phyloP scores from a whole-genome alignment of 2,113 vertebrate species.

The Chlorodrepanis virens region DNA sequence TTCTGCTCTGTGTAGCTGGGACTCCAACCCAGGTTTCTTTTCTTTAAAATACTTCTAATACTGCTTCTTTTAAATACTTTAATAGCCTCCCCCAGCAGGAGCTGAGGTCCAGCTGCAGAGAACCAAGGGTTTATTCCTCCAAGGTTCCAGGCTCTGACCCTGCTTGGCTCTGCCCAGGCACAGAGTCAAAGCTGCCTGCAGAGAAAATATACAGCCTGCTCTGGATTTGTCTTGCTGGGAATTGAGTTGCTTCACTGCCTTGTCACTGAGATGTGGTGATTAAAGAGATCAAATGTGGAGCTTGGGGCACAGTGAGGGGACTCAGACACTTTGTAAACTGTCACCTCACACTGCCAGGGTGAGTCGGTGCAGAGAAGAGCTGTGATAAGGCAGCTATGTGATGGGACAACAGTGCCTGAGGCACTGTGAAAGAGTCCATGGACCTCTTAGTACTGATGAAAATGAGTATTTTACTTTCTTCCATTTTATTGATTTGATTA shows the following conservation, averaged over 20 bases:
- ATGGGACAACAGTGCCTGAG: not conserved
- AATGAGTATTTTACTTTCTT: not conserved
- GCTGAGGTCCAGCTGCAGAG: not conserved
- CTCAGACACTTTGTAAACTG: not conserved
- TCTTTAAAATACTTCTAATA: not conserved
- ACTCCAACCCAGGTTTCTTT: not conserved
- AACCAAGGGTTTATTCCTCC: not conserved
- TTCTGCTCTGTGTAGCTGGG: not conserved
- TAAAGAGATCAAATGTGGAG: not conserved
- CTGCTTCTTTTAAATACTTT: not conserved
- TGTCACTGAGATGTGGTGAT: not conserved
- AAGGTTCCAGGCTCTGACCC: not conserved
- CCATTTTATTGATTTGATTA: not conserved
- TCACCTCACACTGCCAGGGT: not conserved
- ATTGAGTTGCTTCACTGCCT: not conserved
- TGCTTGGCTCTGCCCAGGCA: not conserved
- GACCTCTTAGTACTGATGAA: not conserved
- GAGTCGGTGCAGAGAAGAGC: not conserved
- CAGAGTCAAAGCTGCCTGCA: not conserved
- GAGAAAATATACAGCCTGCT: constrained; percentile 18
- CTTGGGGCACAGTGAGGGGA: constrained; percentile 1
- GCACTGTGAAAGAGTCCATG: not conserved
- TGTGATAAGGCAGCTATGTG: constrained; percentile 18
- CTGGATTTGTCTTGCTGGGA: constrained; percentile 10
- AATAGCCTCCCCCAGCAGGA: not conserved